Conservation (phyloP, 2,113 vertebrate species). For the Gymnocephalus cernua region DNA sequence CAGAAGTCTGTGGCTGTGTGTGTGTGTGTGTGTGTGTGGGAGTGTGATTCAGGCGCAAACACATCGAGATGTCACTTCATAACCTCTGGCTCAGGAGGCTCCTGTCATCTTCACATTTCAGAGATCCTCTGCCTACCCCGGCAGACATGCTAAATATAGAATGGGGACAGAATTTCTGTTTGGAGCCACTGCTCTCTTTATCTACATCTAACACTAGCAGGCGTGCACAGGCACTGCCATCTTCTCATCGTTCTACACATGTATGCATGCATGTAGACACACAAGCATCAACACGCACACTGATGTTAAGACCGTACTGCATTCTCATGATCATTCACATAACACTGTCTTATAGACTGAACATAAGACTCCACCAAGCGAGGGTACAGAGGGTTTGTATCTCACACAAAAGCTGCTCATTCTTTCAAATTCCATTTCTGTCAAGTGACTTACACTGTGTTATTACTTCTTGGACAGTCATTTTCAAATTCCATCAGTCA, state of each 20-base stretch:
- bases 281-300: not conserved
- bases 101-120: constrained; percentile 84
- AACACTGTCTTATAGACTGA: constrained; percentile 6
- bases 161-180: constrained; percentile 77
- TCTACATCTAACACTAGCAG: constrained; percentile 68
- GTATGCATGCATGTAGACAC: not conserved
- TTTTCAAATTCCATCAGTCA: constrained; percentile 71
- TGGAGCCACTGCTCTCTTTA: constrained; percentile 72
- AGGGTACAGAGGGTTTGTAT: constrained; percentile 24
- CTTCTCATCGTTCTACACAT: constrained; percentile 22
- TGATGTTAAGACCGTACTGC: not conserved
- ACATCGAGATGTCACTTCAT: constrained; percentile 83
- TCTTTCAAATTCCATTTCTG: constrained; percentile 73
- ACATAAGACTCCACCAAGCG: constrained; percentile 4
- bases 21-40: constrained; percentile 63
- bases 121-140: constrained; percentile 79
- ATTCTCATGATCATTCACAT: not conserved
- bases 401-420: constrained; percentile 54
- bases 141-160: constrained; percentile 85
- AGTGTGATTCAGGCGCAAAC: constrained; percentile 77
- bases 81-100: constrained; percentile 83
- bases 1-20: constrained; percentile 66
- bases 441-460: constrained; percentile 73
- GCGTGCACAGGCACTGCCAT: constrained; percentile 29
- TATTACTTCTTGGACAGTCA: constrained; percentile 76